Base-by-base conservation (phyloP, 2,888 invertebrate genomes). In the Callyntrura guangdongensis region DNA sequence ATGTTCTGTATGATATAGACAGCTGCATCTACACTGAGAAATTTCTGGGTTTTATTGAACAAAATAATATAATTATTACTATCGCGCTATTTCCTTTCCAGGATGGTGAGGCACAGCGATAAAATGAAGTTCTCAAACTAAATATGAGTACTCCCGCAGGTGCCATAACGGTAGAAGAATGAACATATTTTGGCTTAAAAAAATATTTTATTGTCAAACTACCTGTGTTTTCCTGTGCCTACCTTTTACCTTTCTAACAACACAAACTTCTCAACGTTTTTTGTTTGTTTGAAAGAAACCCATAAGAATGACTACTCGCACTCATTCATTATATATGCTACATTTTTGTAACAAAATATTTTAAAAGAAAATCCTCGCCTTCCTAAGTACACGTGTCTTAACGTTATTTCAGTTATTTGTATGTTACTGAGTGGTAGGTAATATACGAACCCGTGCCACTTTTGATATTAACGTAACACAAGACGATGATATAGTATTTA, bases 21-120 rank as follows among this genome's bases (percentile, higher is more conserved):
- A 22, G 6, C 20, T 27, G 14, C 27, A 45, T 45, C n/a, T n/a
- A n/a, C n/a, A 45, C 11, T 72, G 69, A 45, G 69, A 72, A 72
- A 72, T 45, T 45, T 17, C 36, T 11, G n/a, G 17, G n/a, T 72
- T 11, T 27, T 45, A 45, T 72, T 72, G 69, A 22, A 72, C 36
- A n/a, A 72, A 72, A 72, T 72, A n/a, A 72, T 72, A 14, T 45
- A 72, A 36, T 72, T 45, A 36, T 72, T 72, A 72, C 22, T n/a
- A 72, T 72, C 69, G n/a, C 8, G 36, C 69, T 9, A 72, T 72
- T 45, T 72, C 36, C 3, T 45, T 72, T 45, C 36, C 17, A 9
- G 17, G 36, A 6, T 45, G 17, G 45, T 45, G 45, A 25, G 27
- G 27, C 25, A 14, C 64, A 14, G 6, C 25, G 64, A 27, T 27